These are phyloP conservation scores for Orchesellides sinensis DNA, from an alignment of 2,888 invertebrate genomes.

Conservation along the genomic window DNA sequence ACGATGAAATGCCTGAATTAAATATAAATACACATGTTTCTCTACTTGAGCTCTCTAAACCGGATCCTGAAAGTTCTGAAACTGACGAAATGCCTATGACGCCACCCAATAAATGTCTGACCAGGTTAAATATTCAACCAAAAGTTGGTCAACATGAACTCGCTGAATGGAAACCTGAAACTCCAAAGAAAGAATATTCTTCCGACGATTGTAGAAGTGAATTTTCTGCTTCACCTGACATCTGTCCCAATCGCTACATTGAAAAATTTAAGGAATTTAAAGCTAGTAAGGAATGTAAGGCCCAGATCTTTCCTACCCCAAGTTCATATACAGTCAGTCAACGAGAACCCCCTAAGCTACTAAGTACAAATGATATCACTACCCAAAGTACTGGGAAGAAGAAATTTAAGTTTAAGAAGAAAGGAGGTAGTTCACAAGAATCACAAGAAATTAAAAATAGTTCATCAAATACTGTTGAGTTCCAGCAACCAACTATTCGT, in stretches of 20 bases:
- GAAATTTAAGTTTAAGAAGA: conserved; percentile 45
- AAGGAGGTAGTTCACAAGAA: background rate
- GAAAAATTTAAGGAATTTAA: conserved; percentile 4
- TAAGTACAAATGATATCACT: background rate
- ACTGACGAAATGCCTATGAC: no score
- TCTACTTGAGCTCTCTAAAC: no score
- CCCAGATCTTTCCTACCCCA: background rate
- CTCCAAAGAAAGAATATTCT: background rate
- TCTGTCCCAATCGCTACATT: background rate
- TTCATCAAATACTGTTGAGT: no score
- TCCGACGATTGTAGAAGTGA: conserved; percentile 18
- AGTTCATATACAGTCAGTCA: no score
- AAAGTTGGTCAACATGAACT: no score
- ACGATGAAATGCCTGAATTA: background rate
- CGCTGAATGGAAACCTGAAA: background rate
- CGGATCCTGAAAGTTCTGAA: background rate
- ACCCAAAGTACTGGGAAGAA: background rate
- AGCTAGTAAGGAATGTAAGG: background rate
- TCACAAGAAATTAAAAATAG: background rate
- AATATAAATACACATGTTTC: no score
- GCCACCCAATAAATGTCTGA: no score
- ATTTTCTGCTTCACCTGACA: conserved; percentile 26
- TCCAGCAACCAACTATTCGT: no score
- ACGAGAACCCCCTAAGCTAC: no score
- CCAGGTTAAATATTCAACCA: no score